A percentile compares a stretch with the other conserved stretches of the same genome.
Evolutionary conservation across 2,797 vertebrate species (phyloP).

Genomic region (Craterocephalus amniculus): DNA sequence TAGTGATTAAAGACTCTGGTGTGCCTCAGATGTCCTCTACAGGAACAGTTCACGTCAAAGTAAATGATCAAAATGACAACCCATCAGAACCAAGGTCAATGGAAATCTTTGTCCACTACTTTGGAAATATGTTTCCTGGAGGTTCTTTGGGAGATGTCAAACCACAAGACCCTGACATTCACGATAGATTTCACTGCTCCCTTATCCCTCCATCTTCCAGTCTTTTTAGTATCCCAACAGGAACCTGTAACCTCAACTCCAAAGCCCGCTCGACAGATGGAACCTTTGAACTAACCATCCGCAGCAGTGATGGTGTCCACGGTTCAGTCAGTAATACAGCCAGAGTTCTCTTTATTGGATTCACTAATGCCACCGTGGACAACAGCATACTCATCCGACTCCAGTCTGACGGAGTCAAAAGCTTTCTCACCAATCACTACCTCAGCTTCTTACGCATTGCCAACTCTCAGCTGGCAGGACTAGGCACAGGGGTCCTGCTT

Average conservation of each 20-base stretch:
- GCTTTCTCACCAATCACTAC: constrained; percentile 94
- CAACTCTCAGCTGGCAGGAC: constrained; percentile 92
- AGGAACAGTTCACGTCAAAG: constrained; percentile 90
- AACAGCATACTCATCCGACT: constrained; percentile 94
- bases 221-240: constrained; percentile 90
- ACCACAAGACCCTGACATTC: constrained; percentile 93
- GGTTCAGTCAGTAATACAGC: constrained; percentile 88
- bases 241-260: constrained; percentile 90
- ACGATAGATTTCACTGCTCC: constrained; percentile 93
- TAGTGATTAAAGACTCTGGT: constrained; percentile 94
- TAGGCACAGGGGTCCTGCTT: constrained; percentile 91
- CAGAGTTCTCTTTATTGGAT: constrained; percentile 89
- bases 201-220: constrained; percentile 90
- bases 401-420: constrained; percentile 79
- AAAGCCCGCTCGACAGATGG: constrained; percentile 91
- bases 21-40: constrained; percentile 98
- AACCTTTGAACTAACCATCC: constrained; percentile 90
- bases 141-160: constrained; percentile 91
- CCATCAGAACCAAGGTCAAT: constrained; percentile 92
- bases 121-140: constrained; percentile 93
- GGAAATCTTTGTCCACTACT: constrained; percentile 95
- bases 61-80: constrained; percentile 97
- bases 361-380: constrained; percentile 92
- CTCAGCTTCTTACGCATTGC: constrained; percentile 92
- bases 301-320: constrained; percentile 92